A percentile compares a stretch with the other conserved stretches of the same genome.
phyloP scores from a whole-genome alignment of 2,888 invertebrate species.

The Phyllotreta cruciferae region DNA sequence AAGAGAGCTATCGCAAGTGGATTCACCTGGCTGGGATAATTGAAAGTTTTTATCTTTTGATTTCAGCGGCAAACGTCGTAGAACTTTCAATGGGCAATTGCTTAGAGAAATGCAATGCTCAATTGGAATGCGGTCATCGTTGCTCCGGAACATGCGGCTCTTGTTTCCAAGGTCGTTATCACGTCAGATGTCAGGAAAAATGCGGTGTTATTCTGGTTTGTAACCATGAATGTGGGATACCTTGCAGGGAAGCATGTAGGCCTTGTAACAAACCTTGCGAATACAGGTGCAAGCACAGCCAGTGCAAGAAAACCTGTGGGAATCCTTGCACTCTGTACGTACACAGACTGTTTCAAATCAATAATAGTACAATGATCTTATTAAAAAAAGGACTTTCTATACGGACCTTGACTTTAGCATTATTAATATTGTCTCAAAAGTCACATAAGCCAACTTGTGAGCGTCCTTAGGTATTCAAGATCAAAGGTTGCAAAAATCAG shows the following conservation, averaged over 20 bases:
- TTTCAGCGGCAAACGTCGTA: not conserved
- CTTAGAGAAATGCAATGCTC: constrained; percentile 57
- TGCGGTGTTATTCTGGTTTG: constrained; percentile 69
- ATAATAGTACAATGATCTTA: not conserved
- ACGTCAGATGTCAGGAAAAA: constrained; percentile 63
- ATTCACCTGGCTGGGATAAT: too few relatives aligned
- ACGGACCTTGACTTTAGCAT: not conserved
- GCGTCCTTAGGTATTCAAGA: too few relatives aligned
- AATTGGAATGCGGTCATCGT: constrained; percentile 62
- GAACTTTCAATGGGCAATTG: constrained; percentile 55
- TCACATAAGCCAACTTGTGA: too few relatives aligned
- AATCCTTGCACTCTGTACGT: constrained; percentile 53
- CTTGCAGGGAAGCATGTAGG: constrained; percentile 66
- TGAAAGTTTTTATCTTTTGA: not conserved
- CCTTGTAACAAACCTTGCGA: constrained; percentile 64
- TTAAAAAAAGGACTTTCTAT: not conserved
- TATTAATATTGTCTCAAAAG: too few relatives aligned
- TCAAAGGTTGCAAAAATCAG: too few relatives aligned
- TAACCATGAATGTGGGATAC: constrained; percentile 67
- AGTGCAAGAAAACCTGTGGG: constrained; percentile 61
- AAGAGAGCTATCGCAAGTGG: too few relatives aligned
- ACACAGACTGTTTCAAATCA: not conserved
- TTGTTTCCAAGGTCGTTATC: constrained; percentile 69
- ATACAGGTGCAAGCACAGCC: constrained; percentile 64
- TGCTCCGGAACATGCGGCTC: constrained; percentile 65